Evolutionary conservation across 2,113 vertebrate species (phyloP).

Genomic region (Enhydra lutris): DNA sequence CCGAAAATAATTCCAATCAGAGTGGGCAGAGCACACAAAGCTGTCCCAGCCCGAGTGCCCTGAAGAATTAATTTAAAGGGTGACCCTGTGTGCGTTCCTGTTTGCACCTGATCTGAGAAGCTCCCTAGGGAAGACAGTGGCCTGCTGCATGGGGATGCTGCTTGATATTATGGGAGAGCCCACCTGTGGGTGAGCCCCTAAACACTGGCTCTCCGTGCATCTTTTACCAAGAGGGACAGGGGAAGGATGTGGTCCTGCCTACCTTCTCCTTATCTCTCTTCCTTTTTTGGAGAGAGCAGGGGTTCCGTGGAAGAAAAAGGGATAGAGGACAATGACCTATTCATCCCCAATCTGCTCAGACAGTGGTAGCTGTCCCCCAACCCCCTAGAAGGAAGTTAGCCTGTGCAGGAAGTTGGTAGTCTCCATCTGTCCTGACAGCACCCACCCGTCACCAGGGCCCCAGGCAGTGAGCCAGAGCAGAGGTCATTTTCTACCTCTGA

Average conservation of each 20-base stretch:
- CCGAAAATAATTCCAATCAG: conserved; percentile 29
- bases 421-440: neutral
- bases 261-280: neutral
- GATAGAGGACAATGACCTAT: neutral
- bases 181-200: neutral
- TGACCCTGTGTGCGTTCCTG: conserved; percentile 62
- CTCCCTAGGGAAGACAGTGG: neutral
- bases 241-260: neutral
- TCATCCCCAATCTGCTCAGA: neutral
- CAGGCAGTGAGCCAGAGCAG: neutral
- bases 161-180: neutral
- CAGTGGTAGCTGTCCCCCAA: neutral
- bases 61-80: conserved; percentile 67
- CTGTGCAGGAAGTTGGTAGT: no score
- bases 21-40: conserved; percentile 38
- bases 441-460: neutral
- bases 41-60: conserved; percentile 53
- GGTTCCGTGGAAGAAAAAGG: neutral
- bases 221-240: neutral
- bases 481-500: neutral
- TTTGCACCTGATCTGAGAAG: conserved; percentile 71
- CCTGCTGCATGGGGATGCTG: neutral
- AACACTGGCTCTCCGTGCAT: neutral
- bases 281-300: neutral
- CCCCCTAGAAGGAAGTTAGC: neutral